A percentile compares a stretch with the other conserved stretches of the same genome.
These are phyloP conservation scores for Spodoptera litura DNA, from an alignment of 1,140 invertebrate species.

Conservation along the genomic window DNA sequence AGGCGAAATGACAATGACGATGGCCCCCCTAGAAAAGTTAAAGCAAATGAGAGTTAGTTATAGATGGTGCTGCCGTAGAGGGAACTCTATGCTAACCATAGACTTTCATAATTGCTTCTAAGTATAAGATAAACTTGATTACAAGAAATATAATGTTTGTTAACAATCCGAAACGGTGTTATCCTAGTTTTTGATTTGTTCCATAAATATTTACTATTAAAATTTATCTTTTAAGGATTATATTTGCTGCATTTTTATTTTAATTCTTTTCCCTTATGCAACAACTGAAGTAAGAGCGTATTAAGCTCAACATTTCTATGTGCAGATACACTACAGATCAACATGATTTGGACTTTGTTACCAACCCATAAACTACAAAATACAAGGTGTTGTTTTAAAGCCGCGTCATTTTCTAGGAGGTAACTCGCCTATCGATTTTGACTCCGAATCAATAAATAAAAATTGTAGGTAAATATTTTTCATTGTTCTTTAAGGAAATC, in stretches of 20 bases:
- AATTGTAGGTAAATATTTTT: too few relatives aligned
- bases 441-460: too few relatives aligned
- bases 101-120: conserved; percentile 30
- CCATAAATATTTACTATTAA: conserved; percentile 35
- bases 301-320: too few relatives aligned
- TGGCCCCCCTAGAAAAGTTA: conserved; percentile 67
- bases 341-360: too few relatives aligned
- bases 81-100: conserved; percentile 26
- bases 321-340: too few relatives aligned
- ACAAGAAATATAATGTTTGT: conserved; percentile 32
- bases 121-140: conserved; percentile 30
- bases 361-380: too few relatives aligned
- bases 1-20: conserved; percentile 67
- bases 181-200: conserved; percentile 25
- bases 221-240: conserved; percentile 34
- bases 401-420: too few relatives aligned
- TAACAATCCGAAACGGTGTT: conserved; percentile 31
- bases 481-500: too few relatives aligned
- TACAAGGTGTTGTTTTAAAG: too few relatives aligned
- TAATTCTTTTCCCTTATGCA: not conserved
- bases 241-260: not conserved
- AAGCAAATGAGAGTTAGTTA: conserved; percentile 64
- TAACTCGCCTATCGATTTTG: too few relatives aligned
- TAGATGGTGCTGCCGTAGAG: not conserved
- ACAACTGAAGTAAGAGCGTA: too few relatives aligned